These are phyloP conservation scores for Nibea coibor DNA, from an alignment of 2,113 vertebrate genomes.

Conservation along the genomic window DNA sequence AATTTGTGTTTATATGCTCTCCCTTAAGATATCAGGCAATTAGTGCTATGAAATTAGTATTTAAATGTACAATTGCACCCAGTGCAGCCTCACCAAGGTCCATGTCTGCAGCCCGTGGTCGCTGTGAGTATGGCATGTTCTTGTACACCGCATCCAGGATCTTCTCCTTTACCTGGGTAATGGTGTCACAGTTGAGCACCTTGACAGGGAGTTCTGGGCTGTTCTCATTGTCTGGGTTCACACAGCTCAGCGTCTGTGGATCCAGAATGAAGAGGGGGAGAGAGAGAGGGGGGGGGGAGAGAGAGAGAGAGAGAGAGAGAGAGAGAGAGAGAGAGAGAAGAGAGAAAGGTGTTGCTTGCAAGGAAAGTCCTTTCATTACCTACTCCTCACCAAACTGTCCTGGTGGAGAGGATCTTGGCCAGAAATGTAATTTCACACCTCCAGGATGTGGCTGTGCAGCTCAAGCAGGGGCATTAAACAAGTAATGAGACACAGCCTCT, in stretches of 20 bases:
- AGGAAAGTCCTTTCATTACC: slow-evolving; percentile 68
- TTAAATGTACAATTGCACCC: not conserved
- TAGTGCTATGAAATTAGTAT: not conserved
- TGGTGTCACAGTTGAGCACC: slow-evolving; percentile 94
- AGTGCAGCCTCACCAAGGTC: slow-evolving; percentile 87
- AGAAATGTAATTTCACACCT: slow-evolving; percentile 82
- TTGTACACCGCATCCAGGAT: slow-evolving; percentile 94
- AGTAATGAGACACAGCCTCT: slow-evolving; percentile 78
- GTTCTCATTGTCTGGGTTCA: slow-evolving; percentile 96
- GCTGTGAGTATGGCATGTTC: slow-evolving; percentile 92
- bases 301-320: not conserved
- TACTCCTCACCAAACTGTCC: slow-evolving; percentile 67
- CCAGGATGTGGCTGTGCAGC: slow-evolving; percentile 67
- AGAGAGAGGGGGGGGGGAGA: not conserved
- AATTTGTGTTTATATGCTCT: not conserved
- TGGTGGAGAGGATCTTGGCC: slow-evolving; percentile 65
- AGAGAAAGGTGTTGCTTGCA: slow-evolving; percentile 62
- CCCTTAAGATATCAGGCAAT: not conserved
- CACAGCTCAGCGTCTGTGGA: slow-evolving; percentile 92
- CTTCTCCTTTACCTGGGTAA: slow-evolving; percentile 96
- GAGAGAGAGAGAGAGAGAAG: slow-evolving; percentile 32
- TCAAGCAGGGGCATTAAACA: slow-evolving; percentile 71
- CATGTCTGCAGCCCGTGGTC: slow-evolving; percentile 92
- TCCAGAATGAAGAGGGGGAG: slow-evolving; percentile 19
- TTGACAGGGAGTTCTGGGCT: slow-evolving; percentile 95